Conservation (phyloP, 2,797 vertebrate species). For the Sphenopsis melanotis region DNA sequence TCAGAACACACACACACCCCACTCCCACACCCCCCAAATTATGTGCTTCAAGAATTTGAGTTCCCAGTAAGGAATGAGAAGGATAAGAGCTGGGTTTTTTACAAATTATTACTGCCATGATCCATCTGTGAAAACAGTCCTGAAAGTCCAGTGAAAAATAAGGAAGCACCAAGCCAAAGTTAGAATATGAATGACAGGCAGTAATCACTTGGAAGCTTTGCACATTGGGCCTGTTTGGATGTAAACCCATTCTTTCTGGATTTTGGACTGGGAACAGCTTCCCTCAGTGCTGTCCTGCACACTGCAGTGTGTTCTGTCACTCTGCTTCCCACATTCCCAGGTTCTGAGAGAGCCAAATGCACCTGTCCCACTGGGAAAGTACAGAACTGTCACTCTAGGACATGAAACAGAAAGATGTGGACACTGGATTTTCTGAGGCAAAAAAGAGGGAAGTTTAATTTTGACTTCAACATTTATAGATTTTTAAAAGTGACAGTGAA, state of each 20-base stretch:
- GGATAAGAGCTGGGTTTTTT: accelerated
- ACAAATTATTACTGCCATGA: neutral
- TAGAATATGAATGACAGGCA: neutral
- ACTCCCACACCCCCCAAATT: neutral
- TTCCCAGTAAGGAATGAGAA: neutral
- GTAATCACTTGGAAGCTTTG: neutral
- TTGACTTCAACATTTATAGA: too few relatives aligned
- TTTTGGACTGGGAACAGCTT: neutral
- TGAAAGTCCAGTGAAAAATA: neutral
- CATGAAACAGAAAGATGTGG: too few relatives aligned
- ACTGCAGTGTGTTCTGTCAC: neutral
- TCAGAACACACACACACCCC: too few relatives aligned
- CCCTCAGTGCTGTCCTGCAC: neutral
- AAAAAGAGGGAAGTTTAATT: too few relatives aligned
- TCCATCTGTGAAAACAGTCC: neutral
- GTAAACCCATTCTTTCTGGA: neutral
- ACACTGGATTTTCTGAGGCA: too few relatives aligned
- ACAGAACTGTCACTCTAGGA: neutral
- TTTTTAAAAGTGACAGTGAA: too few relatives aligned
- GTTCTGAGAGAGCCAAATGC: neutral
- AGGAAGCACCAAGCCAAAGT: neutral
- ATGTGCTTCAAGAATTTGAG: neutral
- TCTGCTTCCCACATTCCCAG: neutral
- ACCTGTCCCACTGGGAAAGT: neutral
- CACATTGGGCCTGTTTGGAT: neutral